Conservation (phyloP, 2,797 vertebrate genomes). For the Leptoclinus maculatus region DNA sequence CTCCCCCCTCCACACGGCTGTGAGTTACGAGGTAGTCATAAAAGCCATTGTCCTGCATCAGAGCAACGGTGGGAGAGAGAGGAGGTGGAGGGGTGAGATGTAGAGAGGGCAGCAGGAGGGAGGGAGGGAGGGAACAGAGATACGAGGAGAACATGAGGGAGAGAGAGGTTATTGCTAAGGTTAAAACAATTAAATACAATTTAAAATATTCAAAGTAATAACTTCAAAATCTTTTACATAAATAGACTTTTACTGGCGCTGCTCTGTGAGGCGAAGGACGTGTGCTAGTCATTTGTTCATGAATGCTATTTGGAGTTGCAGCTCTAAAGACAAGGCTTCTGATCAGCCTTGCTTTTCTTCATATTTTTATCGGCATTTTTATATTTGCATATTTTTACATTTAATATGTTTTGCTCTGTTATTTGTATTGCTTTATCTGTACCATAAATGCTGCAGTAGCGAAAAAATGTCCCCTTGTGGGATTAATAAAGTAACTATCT, state of each 20-base stretch:
- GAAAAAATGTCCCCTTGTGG: too few species aligned
- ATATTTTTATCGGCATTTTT: too few species aligned
- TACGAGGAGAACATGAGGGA: not conserved
- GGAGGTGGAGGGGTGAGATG: not conserved
- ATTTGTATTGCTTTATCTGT: too few species aligned
- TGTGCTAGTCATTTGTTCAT: not conserved
- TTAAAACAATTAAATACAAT: slow-evolving; percentile 7
- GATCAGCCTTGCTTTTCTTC: not conserved
- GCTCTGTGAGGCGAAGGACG: not conserved
- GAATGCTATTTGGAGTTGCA: not conserved
- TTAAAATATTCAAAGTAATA: slow-evolving; percentile 10
- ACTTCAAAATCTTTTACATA: slow-evolving; percentile 2
- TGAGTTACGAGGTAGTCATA: slow-evolving; percentile 66
- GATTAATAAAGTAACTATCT: too few species aligned
- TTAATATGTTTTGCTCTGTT: too few species aligned
- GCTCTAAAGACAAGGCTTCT: not conserved
- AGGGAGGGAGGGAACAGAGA: not conserved
- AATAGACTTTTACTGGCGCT: not conserved
- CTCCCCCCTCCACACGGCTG: slow-evolving; percentile 1
- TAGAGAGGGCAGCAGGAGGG: not conserved
- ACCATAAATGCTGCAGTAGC: too few species aligned
- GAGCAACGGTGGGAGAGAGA: not conserved
- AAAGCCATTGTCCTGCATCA: slow-evolving; percentile 60
- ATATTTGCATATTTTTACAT: too few species aligned
- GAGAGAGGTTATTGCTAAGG: slow-evolving; percentile 1